These are phyloP conservation scores for Julus scanicus DNA, from an alignment of 2,888 invertebrate genomes.

Conservation along the genomic window DNA sequence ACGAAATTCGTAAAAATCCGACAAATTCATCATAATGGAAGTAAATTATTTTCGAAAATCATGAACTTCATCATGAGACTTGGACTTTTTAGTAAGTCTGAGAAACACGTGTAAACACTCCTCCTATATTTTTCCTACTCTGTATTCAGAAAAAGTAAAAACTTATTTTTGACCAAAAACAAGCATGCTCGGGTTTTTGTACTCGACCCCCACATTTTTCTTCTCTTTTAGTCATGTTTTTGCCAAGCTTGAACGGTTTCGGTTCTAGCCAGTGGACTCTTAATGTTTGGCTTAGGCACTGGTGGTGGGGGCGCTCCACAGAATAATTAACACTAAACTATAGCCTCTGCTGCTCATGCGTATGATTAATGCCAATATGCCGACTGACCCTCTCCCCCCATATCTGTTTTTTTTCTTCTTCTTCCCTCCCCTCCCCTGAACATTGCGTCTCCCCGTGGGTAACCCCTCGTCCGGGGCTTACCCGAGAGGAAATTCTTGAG, in stretches of 20 bases:
- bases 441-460: conserved; percentile 4
- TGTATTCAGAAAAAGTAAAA: background rate
- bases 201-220: background rate
- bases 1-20: background rate
- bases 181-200: background rate
- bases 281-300: conserved; percentile 24
- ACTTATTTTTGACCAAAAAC: background rate
- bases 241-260: conserved; percentile 31
- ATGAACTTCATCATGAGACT: background rate
- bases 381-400: conserved; percentile 27
- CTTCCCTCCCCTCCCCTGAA: conserved; percentile 2
- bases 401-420: background rate
- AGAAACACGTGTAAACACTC: too few species aligned
- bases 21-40: background rate
- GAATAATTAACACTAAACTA: conserved; percentile 44
- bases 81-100: background rate
- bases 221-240: background rate
- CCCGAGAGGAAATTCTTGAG: conserved; percentile 42
- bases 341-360: conserved; percentile 43
- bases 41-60: background rate
- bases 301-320: conserved; percentile 10
- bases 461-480: conserved; percentile 8
- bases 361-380: conserved; percentile 45
- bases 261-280: background rate
- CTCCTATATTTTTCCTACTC: too few species aligned